Percentiles rank a stretch among this genome's conserved stretches.
Conservation (phyloP, 2,797 vertebrate genomes). For the Anableps anableps region DNA sequence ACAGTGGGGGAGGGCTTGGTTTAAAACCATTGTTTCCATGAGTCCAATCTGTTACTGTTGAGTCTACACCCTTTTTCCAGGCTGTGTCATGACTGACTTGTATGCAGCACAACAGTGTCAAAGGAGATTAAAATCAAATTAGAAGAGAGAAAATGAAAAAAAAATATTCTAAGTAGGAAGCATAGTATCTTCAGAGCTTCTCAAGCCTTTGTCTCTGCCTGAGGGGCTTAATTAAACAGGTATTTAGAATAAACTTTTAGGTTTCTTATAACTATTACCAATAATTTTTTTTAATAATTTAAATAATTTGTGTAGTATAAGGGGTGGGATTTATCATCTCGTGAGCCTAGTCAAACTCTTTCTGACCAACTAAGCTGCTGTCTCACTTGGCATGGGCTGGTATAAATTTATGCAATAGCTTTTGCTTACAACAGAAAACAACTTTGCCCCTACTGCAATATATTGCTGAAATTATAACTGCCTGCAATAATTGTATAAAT, state of each 20-base stretch:
- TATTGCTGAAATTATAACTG: not conserved
- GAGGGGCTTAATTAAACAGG: not conserved
- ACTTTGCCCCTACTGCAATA: not conserved
- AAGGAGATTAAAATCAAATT: slow-evolving; percentile 51
- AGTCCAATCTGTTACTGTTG: slow-evolving; percentile 68
- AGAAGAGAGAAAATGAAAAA: slow-evolving; percentile 10
- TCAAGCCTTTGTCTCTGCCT: not conserved
- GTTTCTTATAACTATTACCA: not conserved
- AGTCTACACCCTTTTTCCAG: slow-evolving; percentile 63
- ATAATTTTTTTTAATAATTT: not conserved
- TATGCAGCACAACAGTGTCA: slow-evolving; percentile 43
- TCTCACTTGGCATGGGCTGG: not conserved
- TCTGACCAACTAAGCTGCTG: not conserved
- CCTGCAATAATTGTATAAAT: not conserved
- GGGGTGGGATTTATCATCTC: not conserved
- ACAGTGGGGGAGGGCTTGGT: slow-evolving; percentile 60
- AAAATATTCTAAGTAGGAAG: not conserved
- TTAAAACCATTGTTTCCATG: slow-evolving; percentile 62
- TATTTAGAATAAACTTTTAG: not conserved
- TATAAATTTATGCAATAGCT: not conserved
- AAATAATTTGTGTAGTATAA: not conserved
- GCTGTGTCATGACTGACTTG: slow-evolving; percentile 62
- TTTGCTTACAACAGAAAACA: not conserved
- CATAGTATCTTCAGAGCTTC: not conserved
- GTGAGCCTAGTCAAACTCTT: not conserved